Conservation (phyloP, 2,113 vertebrate species). For the Chlamydotis undulata region DNA sequence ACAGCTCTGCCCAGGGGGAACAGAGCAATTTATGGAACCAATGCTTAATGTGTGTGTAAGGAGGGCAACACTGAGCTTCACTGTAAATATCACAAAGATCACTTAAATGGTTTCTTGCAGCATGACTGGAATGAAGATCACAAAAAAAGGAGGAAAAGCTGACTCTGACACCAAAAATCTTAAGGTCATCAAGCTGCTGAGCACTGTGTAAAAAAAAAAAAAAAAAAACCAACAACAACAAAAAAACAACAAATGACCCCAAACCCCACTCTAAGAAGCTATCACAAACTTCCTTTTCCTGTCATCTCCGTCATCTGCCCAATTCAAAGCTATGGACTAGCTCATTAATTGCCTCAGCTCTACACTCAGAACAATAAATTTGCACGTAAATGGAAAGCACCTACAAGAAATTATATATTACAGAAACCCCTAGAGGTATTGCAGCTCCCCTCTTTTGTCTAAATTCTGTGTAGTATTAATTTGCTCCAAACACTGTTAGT, state of each 20-base stretch:
- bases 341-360: neutral
- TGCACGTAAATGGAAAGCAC: neutral
- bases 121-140: neutral
- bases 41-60: neutral
- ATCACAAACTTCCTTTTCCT: neutral
- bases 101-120: slow-evolving; percentile 8
- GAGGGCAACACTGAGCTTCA: neutral
- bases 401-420: neutral
- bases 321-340: neutral
- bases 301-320: neutral
- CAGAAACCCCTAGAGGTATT: neutral
- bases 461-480: neutral
- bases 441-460: neutral
- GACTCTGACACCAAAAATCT: neutral
- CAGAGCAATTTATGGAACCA: neutral
- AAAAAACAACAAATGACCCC: neutral
- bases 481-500: neutral
- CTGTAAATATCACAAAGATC: slow-evolving; percentile 36
- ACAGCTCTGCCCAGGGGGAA: slow-evolving; percentile 20
- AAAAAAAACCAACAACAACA: neutral
- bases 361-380: neutral
- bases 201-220: neutral
- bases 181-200: neutral
- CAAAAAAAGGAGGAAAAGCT: neutral
- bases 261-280: neutral